Evolutionary conservation across 2,797 vertebrate genomes (phyloP), one percentile per base, ranked within the genome.

Genomic region (Spinibarbus caldwelli): DNA sequence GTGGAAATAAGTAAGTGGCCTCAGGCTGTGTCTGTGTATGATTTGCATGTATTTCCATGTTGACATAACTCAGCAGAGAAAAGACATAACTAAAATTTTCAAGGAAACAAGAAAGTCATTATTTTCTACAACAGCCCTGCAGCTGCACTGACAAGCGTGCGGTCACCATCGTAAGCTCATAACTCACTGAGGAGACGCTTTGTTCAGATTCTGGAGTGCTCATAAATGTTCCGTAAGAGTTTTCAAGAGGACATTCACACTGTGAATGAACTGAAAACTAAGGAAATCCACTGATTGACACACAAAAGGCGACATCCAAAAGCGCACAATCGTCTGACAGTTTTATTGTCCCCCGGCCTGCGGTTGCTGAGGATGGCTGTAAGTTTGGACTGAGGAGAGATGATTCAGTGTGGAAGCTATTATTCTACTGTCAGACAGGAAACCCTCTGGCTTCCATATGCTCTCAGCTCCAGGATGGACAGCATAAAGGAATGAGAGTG

Each of bases 11-110:
- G 15, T 5, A 66, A n/a, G 54, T 54, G 12, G 64, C 73, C 75
- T 54, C 36, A 34, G 26, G 62, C 45, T 57, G 52, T 52, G 7
- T 54, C 34, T 68, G n/a, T 31, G 23, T 38, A 36, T 84, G 17
- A 78, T 84, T 84, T 84, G 73, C 73, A 84, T 84, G 21, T 15
- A 54, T 77, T 38, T 54, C 59, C 4, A 26, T 67, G 71, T 75
- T 31, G n/a, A 67, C 34, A 68, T 41, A 57, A 31, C 82, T 43
- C 26, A 43, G 64, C 43, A 29, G 45, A 17, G 31, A 68, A 78
- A 54, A 41, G 17, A 26, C 5, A 0, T 17, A 23, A 49, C 47
- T 41, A 52, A 83, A 52, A 19, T 36, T 54, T 49, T 52, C 43
- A 67, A 52, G 57, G 9, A 76, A 76, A 41, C 41, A 67, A 23